These are phyloP conservation scores for Oceanites oceanicus DNA, from an alignment of 2,113 vertebrate genomes.

Conservation along the genomic window DNA sequence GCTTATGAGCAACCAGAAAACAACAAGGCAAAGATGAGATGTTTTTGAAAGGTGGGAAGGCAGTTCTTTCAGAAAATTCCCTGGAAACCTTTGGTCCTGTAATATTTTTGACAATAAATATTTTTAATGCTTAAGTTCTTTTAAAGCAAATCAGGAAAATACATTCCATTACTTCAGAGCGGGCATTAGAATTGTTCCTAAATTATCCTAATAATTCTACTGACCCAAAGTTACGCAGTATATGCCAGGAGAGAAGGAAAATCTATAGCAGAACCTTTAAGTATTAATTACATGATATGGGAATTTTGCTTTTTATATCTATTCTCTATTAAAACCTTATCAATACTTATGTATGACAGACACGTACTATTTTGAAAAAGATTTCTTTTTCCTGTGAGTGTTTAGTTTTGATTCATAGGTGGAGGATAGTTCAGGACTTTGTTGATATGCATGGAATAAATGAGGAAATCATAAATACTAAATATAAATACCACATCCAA, in stretches of 20 bases:
- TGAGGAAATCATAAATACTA: neutral
- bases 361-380: neutral
- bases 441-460: neutral
- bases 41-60: slow-evolving; percentile 71
- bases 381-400: neutral
- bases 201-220: neutral
- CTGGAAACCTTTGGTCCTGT: slow-evolving; percentile 43
- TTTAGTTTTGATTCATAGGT: neutral
- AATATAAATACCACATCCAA: neutral
- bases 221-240: neutral
- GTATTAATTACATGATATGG: neutral
- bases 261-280: neutral
- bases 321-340: neutral
- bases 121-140: slow-evolving; percentile 33
- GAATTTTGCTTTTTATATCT: neutral
- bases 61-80: slow-evolving; percentile 52
- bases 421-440: neutral
- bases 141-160: neutral
- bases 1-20: slow-evolving; percentile 57
- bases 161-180: neutral
- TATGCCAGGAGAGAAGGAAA: neutral
- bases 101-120: slow-evolving; percentile 24
- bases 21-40: slow-evolving; percentile 75
- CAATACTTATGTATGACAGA: neutral
- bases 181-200: neutral